Evolutionary conservation across 2,797 vertebrate genomes (phyloP).

Genomic region (Coluber constrictor): DNA sequence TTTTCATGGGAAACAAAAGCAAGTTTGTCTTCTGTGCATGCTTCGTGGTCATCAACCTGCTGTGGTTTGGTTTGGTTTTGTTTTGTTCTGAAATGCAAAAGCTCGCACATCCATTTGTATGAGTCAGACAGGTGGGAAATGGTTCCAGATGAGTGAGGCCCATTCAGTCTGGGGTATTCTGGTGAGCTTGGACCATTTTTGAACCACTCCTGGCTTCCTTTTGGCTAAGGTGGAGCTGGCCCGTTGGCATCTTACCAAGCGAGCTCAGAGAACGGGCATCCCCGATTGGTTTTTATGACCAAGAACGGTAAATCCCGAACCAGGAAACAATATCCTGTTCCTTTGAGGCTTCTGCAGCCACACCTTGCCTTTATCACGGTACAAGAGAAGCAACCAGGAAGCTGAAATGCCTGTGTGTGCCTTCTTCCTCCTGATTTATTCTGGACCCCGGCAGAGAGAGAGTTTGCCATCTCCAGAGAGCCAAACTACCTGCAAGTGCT

Average conservation of each 20-base stretch:
- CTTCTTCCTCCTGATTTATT: background rate
- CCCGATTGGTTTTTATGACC: background rate
- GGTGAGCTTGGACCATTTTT: background rate
- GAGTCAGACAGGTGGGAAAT: background rate
- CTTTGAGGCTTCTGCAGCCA: background rate
- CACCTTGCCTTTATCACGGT: conserved; percentile 15
- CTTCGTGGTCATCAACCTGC: background rate
- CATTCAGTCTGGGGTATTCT: background rate
- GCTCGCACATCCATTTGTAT: background rate
- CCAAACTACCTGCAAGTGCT: fast-evolving
- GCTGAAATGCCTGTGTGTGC: background rate
- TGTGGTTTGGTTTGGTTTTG: background rate
- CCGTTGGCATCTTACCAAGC: background rate
- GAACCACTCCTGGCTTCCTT: background rate
- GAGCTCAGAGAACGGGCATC: background rate
- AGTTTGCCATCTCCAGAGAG: background rate
- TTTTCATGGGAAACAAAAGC: background rate
- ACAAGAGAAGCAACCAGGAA: conserved; percentile 24
- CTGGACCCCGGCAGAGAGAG: background rate
- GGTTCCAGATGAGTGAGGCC: too few species aligned
- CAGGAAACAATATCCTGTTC: conserved; percentile 32
- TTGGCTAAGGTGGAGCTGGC: background rate
- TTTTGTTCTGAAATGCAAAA: background rate
- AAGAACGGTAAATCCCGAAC: conserved; percentile 30
- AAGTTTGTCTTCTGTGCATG: background rate